A percentile compares a stretch with the other conserved stretches of the same genome.
These are phyloP conservation scores for Clivina fossor DNA, from an alignment of 2,888 invertebrate species.

Conservation along the genomic window DNA sequence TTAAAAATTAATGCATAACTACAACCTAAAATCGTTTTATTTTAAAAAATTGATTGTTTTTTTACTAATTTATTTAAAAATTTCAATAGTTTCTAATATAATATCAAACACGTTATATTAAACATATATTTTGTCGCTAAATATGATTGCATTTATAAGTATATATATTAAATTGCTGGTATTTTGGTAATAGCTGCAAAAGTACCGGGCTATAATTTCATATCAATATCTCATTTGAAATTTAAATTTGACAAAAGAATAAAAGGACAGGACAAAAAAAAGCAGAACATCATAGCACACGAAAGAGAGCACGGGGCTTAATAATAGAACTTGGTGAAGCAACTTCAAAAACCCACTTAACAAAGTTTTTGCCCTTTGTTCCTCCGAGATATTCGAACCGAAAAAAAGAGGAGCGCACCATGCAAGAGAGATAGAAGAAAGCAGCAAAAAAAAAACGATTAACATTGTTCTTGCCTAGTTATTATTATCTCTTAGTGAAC, in stretches of 20 bases:
- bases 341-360: slow-evolving; percentile 20
- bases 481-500: slow-evolving; percentile 15
- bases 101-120: too few relatives aligned
- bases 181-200: too few relatives aligned
- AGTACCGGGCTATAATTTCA: too few relatives aligned
- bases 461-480: slow-evolving; percentile 9
- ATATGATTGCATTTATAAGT: too few relatives aligned
- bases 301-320: slow-evolving; percentile 8
- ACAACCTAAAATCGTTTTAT: too few relatives aligned
- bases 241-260: slow-evolving; percentile 22
- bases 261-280: slow-evolving; percentile 16
- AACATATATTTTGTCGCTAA: too few relatives aligned
- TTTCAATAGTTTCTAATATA: too few relatives aligned
- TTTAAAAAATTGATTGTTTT: too few relatives aligned
- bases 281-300: too few relatives aligned
- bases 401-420: not conserved
- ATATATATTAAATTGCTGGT: too few relatives aligned
- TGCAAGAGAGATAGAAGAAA: not conserved
- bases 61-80: too few relatives aligned
- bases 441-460: slow-evolving; percentile 1
- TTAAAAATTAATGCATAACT: too few relatives aligned
- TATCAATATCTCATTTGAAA: slow-evolving; percentile 22
- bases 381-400: slow-evolving; percentile 12
- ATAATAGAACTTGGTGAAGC: slow-evolving; percentile 15
- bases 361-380: slow-evolving; percentile 18